Percentiles rank a stretch among this genome's conserved stretches.
phyloP scores from a whole-genome alignment of 2,113 vertebrate genomes.

The Cochlearius cochlearius region DNA sequence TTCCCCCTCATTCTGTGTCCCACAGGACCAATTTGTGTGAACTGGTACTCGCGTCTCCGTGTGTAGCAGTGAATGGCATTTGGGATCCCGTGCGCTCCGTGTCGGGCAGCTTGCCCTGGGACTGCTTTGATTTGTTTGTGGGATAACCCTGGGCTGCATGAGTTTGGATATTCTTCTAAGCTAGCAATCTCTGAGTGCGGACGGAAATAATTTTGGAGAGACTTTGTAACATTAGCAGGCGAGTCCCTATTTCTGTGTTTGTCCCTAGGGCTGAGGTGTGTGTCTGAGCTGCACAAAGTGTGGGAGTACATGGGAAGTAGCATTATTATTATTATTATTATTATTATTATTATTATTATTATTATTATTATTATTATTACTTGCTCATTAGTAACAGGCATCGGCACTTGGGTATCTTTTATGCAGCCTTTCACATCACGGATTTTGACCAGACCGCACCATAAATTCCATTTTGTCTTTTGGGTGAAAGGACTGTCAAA shows the following conservation, averaged over 20 bases:
- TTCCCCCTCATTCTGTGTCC: background rate
- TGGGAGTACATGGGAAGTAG: background rate
- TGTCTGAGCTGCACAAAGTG: background rate
- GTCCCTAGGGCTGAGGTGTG: background rate
- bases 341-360: background rate
- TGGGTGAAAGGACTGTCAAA: background rate
- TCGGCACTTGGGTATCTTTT: background rate
- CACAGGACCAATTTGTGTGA: background rate
- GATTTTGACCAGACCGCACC: background rate
- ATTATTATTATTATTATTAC: background rate
- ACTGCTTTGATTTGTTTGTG: background rate
- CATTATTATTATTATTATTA: background rate
- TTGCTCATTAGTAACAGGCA: background rate
- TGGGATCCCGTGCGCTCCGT: rapidly evolving
- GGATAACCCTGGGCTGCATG: background rate
- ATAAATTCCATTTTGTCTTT: background rate
- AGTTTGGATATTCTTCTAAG: background rate
- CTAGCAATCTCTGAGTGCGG: background rate
- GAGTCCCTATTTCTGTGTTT: background rate
- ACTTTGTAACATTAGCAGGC: background rate
- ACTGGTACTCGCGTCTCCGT: rapidly evolving
- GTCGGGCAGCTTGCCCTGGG: background rate
- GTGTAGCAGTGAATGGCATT: background rate
- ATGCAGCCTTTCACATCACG: background rate
- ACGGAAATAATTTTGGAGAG: background rate